Conservation (phyloP, 2,888 invertebrate species). For the Conchocele bisecta region DNA sequence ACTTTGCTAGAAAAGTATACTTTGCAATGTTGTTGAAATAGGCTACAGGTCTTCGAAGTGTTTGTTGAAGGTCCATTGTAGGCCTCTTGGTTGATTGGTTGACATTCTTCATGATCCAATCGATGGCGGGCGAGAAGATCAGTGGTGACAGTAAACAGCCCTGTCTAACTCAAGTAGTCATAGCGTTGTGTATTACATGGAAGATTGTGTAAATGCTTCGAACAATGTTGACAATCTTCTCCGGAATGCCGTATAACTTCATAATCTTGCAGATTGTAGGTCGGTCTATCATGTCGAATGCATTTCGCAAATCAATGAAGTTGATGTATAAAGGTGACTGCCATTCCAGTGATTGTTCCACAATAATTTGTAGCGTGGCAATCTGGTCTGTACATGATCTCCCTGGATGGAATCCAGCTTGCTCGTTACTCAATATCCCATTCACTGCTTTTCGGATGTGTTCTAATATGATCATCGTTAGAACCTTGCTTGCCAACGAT, state of each 20-base stretch:
- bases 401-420: too few relatives aligned
- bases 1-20: too few relatives aligned
- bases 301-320: not conserved
- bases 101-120: too few relatives aligned
- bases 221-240: not conserved
- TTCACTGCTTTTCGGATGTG: not conserved
- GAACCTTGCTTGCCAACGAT: not conserved
- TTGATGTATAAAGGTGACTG: not conserved
- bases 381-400: constrained; percentile 16
- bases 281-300: not conserved
- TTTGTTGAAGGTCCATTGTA: not conserved
- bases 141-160: too few relatives aligned
- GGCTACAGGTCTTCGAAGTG: too few relatives aligned
- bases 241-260: not conserved
- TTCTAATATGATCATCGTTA: constrained; percentile 1
- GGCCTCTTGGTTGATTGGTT: not conserved
- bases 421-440: not conserved
- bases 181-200: too few relatives aligned
- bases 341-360: not conserved
- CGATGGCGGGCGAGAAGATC: too few relatives aligned
- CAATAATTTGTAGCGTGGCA: not conserved
- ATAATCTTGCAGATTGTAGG: not conserved
- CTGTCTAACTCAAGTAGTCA: too few relatives aligned
- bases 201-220: too few relatives aligned
- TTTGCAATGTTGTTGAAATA: too few relatives aligned